Evolutionary conservation across 1,140 invertebrate species (phyloP).

Genomic region (Zaprionus tsacasi): DNA sequence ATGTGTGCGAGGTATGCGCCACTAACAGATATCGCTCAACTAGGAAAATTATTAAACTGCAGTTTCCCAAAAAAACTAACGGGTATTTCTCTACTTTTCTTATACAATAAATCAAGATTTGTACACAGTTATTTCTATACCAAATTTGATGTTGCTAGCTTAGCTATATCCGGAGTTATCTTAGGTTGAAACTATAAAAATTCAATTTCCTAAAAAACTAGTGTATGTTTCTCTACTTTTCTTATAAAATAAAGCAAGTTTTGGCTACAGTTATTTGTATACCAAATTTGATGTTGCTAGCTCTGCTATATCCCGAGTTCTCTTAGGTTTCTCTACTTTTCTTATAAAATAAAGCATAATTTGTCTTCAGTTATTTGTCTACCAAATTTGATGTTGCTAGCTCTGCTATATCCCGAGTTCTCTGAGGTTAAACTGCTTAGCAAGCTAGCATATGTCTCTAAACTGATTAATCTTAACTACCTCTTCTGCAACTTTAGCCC

Average conservation of each 20-base stretch:
- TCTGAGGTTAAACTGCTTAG: neutral
- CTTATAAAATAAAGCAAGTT: neutral
- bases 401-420: neutral
- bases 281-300: neutral
- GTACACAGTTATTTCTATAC: neutral
- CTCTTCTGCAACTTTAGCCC: neutral
- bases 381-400: neutral
- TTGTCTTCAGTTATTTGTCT: neutral
- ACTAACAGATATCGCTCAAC: slow-evolving; percentile 12
- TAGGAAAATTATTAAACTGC: too few species aligned
- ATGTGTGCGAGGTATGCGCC: neutral
- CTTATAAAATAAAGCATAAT: neutral
- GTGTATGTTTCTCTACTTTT: neutral
- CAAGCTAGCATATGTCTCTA: too few species aligned
- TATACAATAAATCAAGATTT: neutral
- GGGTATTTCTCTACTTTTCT: neutral
- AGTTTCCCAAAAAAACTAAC: neutral
- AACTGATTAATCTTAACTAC: neutral
- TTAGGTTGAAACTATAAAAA: too few species aligned
- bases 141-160: neutral
- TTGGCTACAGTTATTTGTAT: neutral
- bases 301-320: neutral
- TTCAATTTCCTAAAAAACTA: neutral
- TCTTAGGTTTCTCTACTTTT: neutral
- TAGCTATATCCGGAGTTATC: neutral